Conservation (phyloP, 2,113 vertebrate genomes). For the Protobothrops mucrosquamatus region DNA sequence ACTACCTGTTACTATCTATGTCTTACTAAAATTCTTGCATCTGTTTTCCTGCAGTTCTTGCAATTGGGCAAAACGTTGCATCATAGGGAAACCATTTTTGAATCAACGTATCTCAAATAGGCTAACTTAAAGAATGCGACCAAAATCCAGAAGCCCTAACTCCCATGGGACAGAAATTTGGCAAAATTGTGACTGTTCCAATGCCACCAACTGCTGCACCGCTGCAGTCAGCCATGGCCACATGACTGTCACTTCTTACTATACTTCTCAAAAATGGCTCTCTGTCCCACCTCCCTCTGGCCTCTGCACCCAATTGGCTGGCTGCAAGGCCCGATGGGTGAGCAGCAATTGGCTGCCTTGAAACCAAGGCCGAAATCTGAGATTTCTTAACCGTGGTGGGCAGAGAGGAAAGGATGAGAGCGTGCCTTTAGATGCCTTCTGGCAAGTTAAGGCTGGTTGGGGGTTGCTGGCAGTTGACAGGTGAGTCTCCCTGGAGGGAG, state of each 20-base stretch:
- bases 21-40: neutral
- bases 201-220: neutral
- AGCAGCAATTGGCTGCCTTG: neutral
- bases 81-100: neutral
- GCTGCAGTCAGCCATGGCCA: neutral
- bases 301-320: neutral
- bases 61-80: neutral
- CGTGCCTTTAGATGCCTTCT: neutral
- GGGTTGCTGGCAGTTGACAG: neutral
- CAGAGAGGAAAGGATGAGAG: neutral
- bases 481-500: neutral
- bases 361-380: neutral
- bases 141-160: neutral
- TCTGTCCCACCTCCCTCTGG: neutral
- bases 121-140: neutral
- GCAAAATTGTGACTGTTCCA: neutral
- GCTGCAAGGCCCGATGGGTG: neutral
- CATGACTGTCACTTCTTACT: neutral
- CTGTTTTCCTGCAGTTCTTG: neutral
- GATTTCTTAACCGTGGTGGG: neutral
- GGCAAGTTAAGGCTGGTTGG: neutral
- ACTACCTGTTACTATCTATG: no score
- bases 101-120: neutral
- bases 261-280: neutral
- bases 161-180: neutral